phyloP scores from a whole-genome alignment of 2,797 vertebrate species.

The Buceros bicornis region DNA sequence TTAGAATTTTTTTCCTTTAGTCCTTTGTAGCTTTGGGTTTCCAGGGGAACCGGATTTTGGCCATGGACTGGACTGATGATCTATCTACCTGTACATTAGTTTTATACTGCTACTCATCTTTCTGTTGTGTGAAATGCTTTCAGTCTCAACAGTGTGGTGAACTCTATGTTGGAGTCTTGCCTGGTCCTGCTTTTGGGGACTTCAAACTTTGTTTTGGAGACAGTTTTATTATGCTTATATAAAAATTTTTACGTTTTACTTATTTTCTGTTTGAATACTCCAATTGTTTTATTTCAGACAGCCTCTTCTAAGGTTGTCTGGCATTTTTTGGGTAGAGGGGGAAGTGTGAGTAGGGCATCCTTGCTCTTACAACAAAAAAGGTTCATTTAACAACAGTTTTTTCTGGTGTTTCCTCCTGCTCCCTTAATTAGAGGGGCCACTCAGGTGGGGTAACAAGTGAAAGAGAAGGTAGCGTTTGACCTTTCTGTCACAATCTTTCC shows the following conservation, averaged over 20 bases:
- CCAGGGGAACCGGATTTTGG: background rate
- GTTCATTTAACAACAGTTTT: background rate
- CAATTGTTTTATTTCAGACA: background rate
- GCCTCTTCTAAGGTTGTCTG: background rate
- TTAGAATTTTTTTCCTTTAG: background rate
- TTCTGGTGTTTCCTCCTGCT: background rate
- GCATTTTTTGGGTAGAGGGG: background rate
- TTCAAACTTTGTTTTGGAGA: background rate
- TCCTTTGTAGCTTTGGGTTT: constrained; percentile 16
- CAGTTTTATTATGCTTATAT: background rate
- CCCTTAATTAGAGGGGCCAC: background rate
- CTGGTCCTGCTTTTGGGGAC: background rate
- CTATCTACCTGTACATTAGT: background rate
- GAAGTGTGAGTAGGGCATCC: background rate
- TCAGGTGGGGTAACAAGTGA: background rate
- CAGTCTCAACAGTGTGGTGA: background rate
- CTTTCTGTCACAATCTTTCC: background rate
- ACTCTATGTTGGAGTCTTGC: background rate
- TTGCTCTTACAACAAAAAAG: background rate
- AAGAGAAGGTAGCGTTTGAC: background rate
- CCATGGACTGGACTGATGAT: background rate
- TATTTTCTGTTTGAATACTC: background rate
- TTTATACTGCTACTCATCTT: background rate
- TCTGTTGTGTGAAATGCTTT: background rate
- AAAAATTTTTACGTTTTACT: background rate